A percentile compares a stretch with the other conserved stretches of the same genome.
phyloP scores from a whole-genome alignment of 2,888 invertebrate genomes.

The Eupeodes luniger region DNA sequence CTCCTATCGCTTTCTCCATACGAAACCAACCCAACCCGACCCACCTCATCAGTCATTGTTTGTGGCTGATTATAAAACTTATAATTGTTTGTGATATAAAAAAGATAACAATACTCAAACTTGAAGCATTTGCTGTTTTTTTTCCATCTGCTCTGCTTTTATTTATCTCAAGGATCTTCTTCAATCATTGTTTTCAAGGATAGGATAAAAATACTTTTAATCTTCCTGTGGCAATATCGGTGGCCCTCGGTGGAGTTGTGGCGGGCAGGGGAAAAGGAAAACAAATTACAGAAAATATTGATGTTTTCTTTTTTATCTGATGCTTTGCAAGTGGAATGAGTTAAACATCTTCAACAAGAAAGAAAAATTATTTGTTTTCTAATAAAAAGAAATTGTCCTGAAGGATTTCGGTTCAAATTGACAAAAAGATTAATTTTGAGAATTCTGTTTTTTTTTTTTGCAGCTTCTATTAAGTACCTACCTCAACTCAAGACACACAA shows the following conservation, averaged over 20 bases:
- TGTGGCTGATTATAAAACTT: slow-evolving; percentile 9
- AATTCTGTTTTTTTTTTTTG: background rate
- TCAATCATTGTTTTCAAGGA: slow-evolving; percentile 18
- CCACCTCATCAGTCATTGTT: background rate
- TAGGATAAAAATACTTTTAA: background rate
- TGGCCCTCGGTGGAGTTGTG: background rate
- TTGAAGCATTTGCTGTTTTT: background rate
- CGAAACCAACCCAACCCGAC: background rate
- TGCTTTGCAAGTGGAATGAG: background rate
- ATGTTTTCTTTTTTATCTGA: background rate
- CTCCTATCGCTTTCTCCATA: background rate
- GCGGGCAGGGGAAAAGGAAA: background rate
- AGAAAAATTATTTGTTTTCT: slow-evolving; percentile 8
- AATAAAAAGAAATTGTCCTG: slow-evolving; percentile 13
- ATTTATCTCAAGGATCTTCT: background rate
- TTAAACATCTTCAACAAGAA: background rate
- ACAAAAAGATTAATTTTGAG: slow-evolving; percentile 32
- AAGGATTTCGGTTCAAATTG: slow-evolving; percentile 25
- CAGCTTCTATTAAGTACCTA: background rate
- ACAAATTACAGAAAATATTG: slow-evolving; percentile 16
- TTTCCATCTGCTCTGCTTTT: background rate
- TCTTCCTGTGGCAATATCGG: background rate
- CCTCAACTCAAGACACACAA: background rate
- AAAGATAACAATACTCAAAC: slow-evolving; percentile 21
- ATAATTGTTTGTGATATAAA: slow-evolving; percentile 16